Conservation (phyloP, 2,888 invertebrate species). For the Gisinianus flammeolus region DNA sequence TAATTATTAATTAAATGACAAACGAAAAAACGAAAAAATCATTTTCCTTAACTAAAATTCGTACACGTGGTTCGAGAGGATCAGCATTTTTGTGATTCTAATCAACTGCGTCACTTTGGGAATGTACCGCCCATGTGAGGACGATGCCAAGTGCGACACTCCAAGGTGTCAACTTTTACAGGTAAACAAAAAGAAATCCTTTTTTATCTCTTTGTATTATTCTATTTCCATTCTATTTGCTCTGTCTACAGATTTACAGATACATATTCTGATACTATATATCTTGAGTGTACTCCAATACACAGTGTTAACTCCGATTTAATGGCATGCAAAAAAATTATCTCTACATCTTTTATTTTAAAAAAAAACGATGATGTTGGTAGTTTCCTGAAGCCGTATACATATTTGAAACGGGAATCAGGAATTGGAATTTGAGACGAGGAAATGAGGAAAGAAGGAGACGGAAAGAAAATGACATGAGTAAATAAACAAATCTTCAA, state of each 20-base stretch:
- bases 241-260: neutral
- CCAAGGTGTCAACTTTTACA: conserved; percentile 89
- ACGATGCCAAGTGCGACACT: conserved; percentile 81
- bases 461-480: neutral
- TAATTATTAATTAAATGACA: too few relatives aligned
- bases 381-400: too few relatives aligned
- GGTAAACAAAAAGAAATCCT: conserved; percentile 67
- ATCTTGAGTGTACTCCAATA: too few relatives aligned
- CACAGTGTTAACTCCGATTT: too few relatives aligned
- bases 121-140: conserved; percentile 99
- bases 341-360: too few relatives aligned
- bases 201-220: neutral
- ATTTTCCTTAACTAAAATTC: conserved; percentile 69
- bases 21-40: neutral
- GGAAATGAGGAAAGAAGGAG: neutral
- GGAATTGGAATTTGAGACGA: neutral
- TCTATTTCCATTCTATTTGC: neutral
- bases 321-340: too few relatives aligned
- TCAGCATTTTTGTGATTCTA: conserved; percentile 97
- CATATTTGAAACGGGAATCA: too few relatives aligned
- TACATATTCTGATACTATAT: neutral
- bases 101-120: conserved; percentile 98
- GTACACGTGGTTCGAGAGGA: conserved; percentile 94
- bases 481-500: neutral
- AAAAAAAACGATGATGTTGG: too few relatives aligned